Base-by-base conservation (phyloP, 2,888 invertebrate genomes). In the Plagodis dolabraria region DNA sequence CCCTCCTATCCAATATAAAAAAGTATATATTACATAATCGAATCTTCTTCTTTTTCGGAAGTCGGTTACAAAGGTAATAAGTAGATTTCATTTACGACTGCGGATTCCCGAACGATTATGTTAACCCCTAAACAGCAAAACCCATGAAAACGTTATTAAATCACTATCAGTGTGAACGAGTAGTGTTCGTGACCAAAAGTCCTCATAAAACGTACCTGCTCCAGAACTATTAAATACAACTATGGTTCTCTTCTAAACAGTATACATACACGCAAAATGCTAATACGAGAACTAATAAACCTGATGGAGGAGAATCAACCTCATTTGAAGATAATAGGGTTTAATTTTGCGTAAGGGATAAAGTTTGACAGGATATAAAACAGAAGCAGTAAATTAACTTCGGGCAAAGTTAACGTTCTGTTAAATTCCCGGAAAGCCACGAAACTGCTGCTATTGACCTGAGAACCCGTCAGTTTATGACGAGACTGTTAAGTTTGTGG, bases 221-320 rank as follows among this genome's bases (percentile, higher is more conserved):
- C 44, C 56, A 60, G n/a, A 64, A 61, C 57, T 47, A 50, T 57
- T 52, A 60, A 57, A 60, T 55, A 63, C 60, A 62, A 65, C 55
- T 57, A 64, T 47, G 56, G 45, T 55, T 53, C 45, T 47, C 49
- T 57, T 59, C 46, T 9, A 57, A 61, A 59, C 49, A 48, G 49
- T 61, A 54, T 46, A 54, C 45, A 51, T 47, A 51, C 55, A 68
- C 62, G 65, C 68, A 33, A 60, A 57, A 55, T 51, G 47, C 48
- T 51, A 50, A 57, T 53, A 5, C 33, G 45, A 33, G 9, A 7
- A 35, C 7, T 36, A 47, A 10, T 6, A 43, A 10, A 47, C 8
- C 6, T 7, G 46, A 1, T 47, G 12, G 11, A 33, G 11, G 5
- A 47, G 9, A 40, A 33, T 8, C 45, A 33, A 49, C 53, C 46